phyloP scores from a whole-genome alignment of 2,113 vertebrate genomes.

The Gobius niger region DNA sequence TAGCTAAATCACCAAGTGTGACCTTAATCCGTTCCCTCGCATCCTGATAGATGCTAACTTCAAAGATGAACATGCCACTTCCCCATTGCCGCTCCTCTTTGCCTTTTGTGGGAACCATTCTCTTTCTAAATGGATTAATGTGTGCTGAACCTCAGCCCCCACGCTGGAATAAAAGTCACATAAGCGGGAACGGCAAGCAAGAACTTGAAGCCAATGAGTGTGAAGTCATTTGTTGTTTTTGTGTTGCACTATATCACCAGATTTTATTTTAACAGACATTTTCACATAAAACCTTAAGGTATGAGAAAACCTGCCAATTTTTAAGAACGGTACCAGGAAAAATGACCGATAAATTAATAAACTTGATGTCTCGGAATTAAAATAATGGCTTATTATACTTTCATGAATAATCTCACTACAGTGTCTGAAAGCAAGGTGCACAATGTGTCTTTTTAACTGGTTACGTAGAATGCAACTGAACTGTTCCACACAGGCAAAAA shows the following conservation, averaged over 20 bases:
- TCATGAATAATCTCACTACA: background rate
- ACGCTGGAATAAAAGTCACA: slow-evolving; percentile 50
- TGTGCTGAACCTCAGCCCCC: slow-evolving; percentile 46
- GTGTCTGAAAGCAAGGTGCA: background rate
- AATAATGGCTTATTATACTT: too few species aligned
- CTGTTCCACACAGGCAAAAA: background rate
- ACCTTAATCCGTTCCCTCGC: slow-evolving; percentile 53
- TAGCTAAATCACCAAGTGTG: slow-evolving; percentile 40
- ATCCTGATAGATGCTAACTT: slow-evolving; percentile 51
- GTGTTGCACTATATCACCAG: too few species aligned
- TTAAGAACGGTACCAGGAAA: too few species aligned
- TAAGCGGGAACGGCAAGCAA: slow-evolving; percentile 24
- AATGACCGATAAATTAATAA: too few species aligned
- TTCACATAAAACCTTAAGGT: too few species aligned
- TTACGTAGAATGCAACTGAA: background rate
- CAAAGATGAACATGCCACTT: slow-evolving; percentile 50
- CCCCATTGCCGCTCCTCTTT: slow-evolving; percentile 47
- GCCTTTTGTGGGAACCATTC: slow-evolving; percentile 50
- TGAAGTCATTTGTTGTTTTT: background rate
- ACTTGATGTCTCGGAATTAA: too few species aligned
- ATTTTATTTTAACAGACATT: too few species aligned
- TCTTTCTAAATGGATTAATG: slow-evolving; percentile 58
- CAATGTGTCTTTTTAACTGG: background rate
- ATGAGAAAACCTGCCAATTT: too few species aligned
- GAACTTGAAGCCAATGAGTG: slow-evolving; percentile 9